Conservation (phyloP, 2,797 vertebrate species). For the Ficedula albicollis region DNA sequence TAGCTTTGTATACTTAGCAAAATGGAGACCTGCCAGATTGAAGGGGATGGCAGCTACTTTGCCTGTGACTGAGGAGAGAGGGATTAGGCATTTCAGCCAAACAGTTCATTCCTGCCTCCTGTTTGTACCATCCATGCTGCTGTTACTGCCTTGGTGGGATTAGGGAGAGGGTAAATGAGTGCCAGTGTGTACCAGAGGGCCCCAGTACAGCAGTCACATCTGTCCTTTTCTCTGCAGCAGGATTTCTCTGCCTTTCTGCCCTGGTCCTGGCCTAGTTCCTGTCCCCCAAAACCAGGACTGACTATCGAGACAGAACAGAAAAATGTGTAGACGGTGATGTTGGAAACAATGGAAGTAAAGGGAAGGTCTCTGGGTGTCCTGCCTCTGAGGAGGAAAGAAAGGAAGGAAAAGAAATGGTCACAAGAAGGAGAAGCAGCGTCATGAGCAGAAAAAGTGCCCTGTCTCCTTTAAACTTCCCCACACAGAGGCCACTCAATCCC, state of each 20-base stretch:
- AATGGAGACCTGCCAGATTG: neutral
- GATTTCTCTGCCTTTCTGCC: neutral
- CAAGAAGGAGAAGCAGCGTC: neutral
- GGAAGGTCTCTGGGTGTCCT: neutral
- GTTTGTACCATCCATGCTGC: slow-evolving; percentile 3
- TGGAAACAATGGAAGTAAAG: neutral
- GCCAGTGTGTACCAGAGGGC: neutral
- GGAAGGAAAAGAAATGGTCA: neutral
- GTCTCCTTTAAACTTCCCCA: neutral
- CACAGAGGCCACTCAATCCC: neutral
- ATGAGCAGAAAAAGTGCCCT: neutral
- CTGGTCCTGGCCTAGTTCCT: neutral
- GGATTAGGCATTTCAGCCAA: slow-evolving; percentile 30
- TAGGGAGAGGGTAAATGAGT: slow-evolving; percentile 12
- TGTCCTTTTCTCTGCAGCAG: neutral
- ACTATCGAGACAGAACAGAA: neutral
- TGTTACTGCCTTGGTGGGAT: slow-evolving; percentile 21
- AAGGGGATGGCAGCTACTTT: neutral
- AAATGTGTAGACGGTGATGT: neutral
- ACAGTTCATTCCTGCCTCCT: slow-evolving; percentile 4
- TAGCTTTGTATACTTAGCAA: neutral
- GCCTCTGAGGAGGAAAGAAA: neutral
- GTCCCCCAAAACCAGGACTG: neutral
- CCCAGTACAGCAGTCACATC: neutral
- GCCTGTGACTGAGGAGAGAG: neutral